A percentile compares a stretch with the other conserved stretches of the same genome.
Conservation (phyloP, 2,888 invertebrate genomes). For the Malacosoma neustria region DNA sequence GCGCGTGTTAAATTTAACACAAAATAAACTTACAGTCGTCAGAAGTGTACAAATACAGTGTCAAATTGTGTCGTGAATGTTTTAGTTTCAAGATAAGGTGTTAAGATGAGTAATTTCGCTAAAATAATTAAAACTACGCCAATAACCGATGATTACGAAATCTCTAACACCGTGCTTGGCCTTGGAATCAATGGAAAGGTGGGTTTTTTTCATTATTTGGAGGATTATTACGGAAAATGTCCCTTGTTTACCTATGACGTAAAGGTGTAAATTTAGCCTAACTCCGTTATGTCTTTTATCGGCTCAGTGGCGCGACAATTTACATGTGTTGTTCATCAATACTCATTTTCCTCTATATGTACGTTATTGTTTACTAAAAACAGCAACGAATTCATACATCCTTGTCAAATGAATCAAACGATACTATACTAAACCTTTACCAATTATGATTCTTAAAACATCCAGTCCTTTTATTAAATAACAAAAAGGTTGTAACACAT, state of each 20-base stretch:
- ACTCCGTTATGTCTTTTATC: background rate
- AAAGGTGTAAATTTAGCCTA: conserved; percentile 29
- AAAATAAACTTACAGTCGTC: conserved; percentile 1
- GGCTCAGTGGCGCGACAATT: background rate
- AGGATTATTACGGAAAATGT: conserved; percentile 5
- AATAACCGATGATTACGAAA: conserved; percentile 92
- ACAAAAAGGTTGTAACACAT: too few species aligned
- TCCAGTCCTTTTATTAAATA: too few species aligned
- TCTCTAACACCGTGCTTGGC: conserved; percentile 94
- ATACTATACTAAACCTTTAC: too few species aligned
- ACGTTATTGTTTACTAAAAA: too few species aligned
- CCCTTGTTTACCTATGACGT: conserved; percentile 41
- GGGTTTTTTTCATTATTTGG: conserved; percentile 17
- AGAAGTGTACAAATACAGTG: conserved; percentile 15
- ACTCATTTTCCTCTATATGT: too few species aligned
- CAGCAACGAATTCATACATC: too few species aligned
- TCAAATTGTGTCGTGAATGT: conserved; percentile 19
- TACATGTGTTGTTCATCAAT: background rate
- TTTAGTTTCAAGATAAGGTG: conserved; percentile 23
- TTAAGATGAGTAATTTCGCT: conserved; percentile 52
- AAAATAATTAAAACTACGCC: conserved; percentile 83
- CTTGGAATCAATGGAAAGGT: conserved; percentile 98
- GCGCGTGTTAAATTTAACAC: too few species aligned
- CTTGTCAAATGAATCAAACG: too few species aligned
- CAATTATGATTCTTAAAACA: too few species aligned